Conservation (phyloP, 2,888 invertebrate species). For the Yponomeuta sedellus region DNA sequence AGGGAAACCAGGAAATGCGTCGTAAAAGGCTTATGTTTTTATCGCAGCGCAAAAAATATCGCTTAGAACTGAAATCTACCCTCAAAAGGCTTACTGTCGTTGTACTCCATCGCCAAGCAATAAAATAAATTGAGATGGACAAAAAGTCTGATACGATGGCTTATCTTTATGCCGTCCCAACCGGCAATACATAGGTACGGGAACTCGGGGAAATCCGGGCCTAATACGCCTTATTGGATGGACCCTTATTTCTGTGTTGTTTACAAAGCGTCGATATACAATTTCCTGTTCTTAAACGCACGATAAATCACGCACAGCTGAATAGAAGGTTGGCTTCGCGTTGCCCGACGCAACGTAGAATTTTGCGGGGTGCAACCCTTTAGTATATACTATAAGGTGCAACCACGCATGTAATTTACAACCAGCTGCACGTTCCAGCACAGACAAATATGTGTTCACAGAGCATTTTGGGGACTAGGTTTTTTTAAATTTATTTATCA, state of each 20-base stretch:
- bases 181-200: not conserved
- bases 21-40: not conserved
- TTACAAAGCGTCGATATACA: constrained; percentile 12
- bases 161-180: not conserved
- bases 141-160: not conserved
- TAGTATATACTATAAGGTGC: too few relatives aligned
- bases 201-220: not conserved
- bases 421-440: too few relatives aligned
- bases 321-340: too few relatives aligned
- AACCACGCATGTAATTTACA: too few relatives aligned
- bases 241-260: constrained; percentile 25
- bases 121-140: not conserved
- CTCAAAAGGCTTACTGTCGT: constrained; percentile 17
- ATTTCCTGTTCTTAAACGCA: not conserved
- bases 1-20: not conserved
- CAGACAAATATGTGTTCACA: too few relatives aligned
- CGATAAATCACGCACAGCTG: too few relatives aligned
- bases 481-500: too few relatives aligned
- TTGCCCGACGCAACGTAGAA: too few relatives aligned
- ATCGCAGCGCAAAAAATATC: not conserved
- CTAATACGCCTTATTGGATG: not conserved
- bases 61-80: constrained; percentile 29
- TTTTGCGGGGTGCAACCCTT: too few relatives aligned
- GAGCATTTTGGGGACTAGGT: too few relatives aligned
- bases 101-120: not conserved